Evolutionary conservation across 2,797 vertebrate genomes (phyloP).

Genomic region (Scomberomorus guttatus): DNA sequence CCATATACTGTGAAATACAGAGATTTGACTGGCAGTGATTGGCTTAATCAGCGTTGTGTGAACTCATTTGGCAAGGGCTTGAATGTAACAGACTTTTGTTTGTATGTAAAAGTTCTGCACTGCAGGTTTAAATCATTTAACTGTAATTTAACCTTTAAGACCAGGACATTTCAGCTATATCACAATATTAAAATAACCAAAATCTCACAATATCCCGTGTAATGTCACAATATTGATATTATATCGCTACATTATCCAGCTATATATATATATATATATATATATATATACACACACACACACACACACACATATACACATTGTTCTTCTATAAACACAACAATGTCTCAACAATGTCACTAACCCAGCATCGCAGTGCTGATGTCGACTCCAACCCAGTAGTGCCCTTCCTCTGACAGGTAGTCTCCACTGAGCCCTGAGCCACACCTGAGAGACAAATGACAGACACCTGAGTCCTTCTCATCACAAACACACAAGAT

Average conservation of each 20-base stretch:
- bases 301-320: no score
- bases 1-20: no score
- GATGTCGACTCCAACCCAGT: constrained; percentile 96
- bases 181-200: neutral
- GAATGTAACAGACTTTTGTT: no score
- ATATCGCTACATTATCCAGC: neutral
- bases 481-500: neutral
- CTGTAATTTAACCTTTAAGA: neutral
- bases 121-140: neutral
- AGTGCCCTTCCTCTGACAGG: constrained; percentile 92
- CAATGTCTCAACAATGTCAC: constrained; percentile 14
- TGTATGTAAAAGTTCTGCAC: no score
- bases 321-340: neutral
- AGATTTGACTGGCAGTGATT: no score
- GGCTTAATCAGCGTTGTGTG: no score
- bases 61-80: no score
- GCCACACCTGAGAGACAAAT: constrained; percentile 87
- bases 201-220: neutral
- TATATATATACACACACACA: no score
- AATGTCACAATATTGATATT: neutral
- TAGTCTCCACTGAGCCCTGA: constrained; percentile 95
- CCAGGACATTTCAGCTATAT: neutral
- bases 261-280: no score
- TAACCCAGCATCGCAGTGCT: constrained; percentile 95
- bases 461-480: neutral